A percentile compares a stretch with the other conserved stretches of the same genome.
Conservation (phyloP, 2,113 vertebrate species). For the Dendrocopos noguchii region DNA sequence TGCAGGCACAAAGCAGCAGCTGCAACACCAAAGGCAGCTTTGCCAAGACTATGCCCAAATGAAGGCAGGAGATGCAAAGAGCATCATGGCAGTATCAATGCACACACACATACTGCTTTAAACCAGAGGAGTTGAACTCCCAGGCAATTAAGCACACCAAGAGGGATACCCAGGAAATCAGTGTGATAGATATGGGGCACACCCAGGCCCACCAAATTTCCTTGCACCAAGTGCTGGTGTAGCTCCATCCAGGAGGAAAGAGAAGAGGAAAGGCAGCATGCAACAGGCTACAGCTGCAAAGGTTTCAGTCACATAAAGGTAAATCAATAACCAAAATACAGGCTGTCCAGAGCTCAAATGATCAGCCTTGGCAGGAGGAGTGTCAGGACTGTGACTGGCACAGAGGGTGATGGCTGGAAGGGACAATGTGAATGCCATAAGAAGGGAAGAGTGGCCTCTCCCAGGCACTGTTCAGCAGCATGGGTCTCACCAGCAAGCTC, state of each 20-base stretch:
- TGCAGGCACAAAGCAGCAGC: neutral
- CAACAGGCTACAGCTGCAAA: neutral
- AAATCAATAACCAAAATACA: neutral
- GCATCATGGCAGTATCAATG: neutral
- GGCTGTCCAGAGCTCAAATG: neutral
- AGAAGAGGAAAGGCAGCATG: neutral
- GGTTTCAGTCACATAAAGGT: neutral
- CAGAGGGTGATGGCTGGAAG: neutral
- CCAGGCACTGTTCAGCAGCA: neutral
- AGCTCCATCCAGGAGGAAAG: neutral
- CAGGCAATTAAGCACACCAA: neutral
- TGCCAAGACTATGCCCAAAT: neutral
- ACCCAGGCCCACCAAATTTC: neutral
- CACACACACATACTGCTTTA: neutral
- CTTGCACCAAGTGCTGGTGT: neutral
- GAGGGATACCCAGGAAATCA: neutral
- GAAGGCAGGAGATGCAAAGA: neutral
- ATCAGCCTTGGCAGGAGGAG: neutral
- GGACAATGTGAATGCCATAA: accelerated
- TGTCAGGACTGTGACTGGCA: neutral
- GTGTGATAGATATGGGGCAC: neutral
- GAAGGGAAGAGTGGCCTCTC: neutral
- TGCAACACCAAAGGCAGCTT: neutral
- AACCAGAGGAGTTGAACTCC: neutral
- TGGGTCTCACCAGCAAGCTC: neutral